phyloP scores from a whole-genome alignment of 2,797 vertebrate species.

The Melanotaenia pygmaea region DNA sequence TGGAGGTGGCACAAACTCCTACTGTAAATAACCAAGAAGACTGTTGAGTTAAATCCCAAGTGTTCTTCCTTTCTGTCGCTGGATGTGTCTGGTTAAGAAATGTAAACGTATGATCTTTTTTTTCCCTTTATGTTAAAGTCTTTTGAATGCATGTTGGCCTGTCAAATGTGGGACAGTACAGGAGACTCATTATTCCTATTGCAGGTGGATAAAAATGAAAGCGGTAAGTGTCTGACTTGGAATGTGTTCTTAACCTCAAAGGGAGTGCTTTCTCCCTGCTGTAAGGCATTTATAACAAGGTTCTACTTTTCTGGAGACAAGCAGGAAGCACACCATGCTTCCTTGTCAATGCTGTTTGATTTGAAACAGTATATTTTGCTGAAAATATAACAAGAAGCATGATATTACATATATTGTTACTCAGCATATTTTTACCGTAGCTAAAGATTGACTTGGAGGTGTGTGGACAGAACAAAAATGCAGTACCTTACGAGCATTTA shows the following conservation, averaged over 20 bases:
- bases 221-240: conserved; percentile 31
- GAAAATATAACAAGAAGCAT: conserved; percentile 35
- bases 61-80: conserved; percentile 72
- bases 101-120: conserved; percentile 31
- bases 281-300: conserved; percentile 24
- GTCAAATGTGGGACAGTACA: conserved; percentile 28
- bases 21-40: conserved; percentile 78
- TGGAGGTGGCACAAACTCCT: conserved; percentile 52
- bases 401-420: conserved; percentile 34
- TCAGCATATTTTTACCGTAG: conserved; percentile 47
- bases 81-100: conserved; percentile 53
- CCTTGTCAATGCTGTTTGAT: conserved; percentile 60
- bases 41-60: conserved; percentile 78
- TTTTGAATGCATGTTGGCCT: conserved; percentile 48
- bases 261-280: conserved; percentile 41
- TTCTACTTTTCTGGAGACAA: conserved; percentile 49
- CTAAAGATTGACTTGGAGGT: conserved; percentile 35
- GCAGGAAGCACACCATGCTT: conserved; percentile 38
- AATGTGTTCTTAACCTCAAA: conserved; percentile 39
- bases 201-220: conserved; percentile 30
- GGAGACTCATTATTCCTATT: conserved; percentile 35
- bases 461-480: conserved; percentile 57
- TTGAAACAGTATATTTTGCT: conserved; percentile 47
- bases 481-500: conserved; percentile 71
- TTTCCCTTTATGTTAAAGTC: conserved; percentile 34